These are phyloP conservation scores for Agonopterix arenella DNA, from an alignment of 2,888 invertebrate species.

Conservation along the genomic window DNA sequence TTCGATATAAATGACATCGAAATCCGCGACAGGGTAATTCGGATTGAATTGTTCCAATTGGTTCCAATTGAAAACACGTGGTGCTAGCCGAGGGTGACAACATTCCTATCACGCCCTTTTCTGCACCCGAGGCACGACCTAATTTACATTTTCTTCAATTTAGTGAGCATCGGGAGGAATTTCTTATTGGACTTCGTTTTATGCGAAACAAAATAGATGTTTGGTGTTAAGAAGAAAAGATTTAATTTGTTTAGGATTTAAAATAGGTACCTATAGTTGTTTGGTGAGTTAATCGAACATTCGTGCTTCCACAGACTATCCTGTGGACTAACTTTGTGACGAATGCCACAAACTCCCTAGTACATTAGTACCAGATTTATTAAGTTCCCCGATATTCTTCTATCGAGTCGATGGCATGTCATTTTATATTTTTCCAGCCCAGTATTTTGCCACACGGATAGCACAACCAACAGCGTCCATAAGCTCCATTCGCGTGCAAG, in stretches of 20 bases:
- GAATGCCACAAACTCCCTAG: no score
- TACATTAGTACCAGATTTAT: no score
- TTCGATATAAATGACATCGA: no score
- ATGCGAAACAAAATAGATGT: slow-evolving; percentile 14
- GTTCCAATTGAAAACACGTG: slow-evolving; percentile 8
- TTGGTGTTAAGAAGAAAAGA: not conserved
- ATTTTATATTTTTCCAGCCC: no score
- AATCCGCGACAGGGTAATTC: not conserved
- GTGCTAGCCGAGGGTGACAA: slow-evolving; percentile 14
- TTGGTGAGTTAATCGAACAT: not conserved
- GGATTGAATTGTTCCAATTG: slow-evolving; percentile 5
- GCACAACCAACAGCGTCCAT: no score
- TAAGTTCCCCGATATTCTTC: no score
- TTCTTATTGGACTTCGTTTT: slow-evolving; percentile 49
- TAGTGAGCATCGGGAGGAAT: slow-evolving; percentile 51
- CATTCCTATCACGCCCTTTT: slow-evolving; percentile 50
- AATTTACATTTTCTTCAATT: slow-evolving; percentile 72
- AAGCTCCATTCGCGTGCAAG: no score
- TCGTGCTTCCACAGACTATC: not conserved
- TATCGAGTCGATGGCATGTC: no score
- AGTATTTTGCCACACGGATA: no score
- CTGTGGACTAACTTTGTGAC: no score
- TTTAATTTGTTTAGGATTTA: not conserved
- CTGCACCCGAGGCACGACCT: slow-evolving; percentile 46
- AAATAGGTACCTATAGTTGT: not conserved